Conservation (phyloP, 2,888 invertebrate species). For the Nebria brevicollis region DNA sequence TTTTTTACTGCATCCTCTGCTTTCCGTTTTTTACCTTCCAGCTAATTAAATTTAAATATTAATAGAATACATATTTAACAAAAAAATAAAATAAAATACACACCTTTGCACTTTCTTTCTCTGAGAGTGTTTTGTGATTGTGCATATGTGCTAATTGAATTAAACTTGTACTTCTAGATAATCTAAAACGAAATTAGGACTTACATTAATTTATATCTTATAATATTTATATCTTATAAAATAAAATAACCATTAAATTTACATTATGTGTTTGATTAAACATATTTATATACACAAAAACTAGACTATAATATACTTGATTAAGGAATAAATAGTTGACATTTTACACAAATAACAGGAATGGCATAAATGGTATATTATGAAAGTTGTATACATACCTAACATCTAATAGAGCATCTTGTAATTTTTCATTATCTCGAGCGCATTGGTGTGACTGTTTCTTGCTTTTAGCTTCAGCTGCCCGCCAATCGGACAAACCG, state of each 20-base stretch:
- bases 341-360: no score
- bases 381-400: conserved; percentile 56
- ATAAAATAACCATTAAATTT: no score
- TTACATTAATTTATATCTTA: not conserved
- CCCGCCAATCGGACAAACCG: conserved; percentile 84
- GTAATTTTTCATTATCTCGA: conserved; percentile 90
- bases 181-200: conserved; percentile 54
- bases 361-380: no score
- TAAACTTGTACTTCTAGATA: conserved; percentile 61
- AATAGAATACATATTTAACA: not conserved
- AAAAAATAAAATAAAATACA: not conserved
- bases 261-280: no score
- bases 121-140: conserved; percentile 60
- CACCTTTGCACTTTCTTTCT: conserved; percentile 71
- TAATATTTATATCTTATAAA: not conserved
- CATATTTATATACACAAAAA: no score
- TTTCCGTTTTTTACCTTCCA: conserved; percentile 89
- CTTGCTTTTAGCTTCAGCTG: conserved; percentile 88
- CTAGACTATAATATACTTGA: no score
- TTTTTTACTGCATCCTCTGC: conserved; percentile 91
- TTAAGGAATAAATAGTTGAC: no score
- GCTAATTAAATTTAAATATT: conserved; percentile 61
- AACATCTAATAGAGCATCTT: conserved; percentile 77
- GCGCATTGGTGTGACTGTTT: conserved; percentile 88
- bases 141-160: conserved; percentile 61